Conservation (phyloP, 2,888 invertebrate species). For the Diarsia dahlii region DNA sequence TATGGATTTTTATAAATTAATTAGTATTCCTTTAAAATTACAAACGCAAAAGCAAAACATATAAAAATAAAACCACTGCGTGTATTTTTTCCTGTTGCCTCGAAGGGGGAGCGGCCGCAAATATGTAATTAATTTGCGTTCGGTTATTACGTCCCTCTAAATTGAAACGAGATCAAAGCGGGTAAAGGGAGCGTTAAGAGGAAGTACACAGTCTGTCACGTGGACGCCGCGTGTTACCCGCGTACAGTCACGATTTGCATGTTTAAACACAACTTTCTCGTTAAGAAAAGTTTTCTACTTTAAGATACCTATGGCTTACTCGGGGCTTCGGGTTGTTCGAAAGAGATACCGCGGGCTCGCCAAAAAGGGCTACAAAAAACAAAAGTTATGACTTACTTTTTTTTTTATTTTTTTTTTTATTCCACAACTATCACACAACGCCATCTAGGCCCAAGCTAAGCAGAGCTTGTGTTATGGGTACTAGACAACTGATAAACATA, state of each 20-base stretch:
- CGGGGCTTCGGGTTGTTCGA: too few relatives aligned
- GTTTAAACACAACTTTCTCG: too few relatives aligned
- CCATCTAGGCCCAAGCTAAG: too few relatives aligned
- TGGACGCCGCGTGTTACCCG: constrained; percentile 46
- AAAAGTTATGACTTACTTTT: too few relatives aligned
- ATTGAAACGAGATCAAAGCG: constrained; percentile 55
- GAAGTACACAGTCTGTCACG: constrained; percentile 53
- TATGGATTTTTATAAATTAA: constrained; percentile 23
- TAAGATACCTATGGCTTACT: too few relatives aligned
- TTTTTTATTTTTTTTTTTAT: too few relatives aligned
- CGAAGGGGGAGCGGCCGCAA: constrained; percentile 14
- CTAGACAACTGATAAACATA: too few relatives aligned
- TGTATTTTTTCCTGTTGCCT: neutral
- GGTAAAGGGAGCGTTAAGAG: constrained; percentile 28
- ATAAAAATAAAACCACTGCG: constrained; percentile 21
- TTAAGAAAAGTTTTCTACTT: too few relatives aligned
- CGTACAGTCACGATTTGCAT: neutral
- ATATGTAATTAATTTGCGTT: constrained; percentile 53
- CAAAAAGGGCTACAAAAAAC: too few relatives aligned
- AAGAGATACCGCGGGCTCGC: too few relatives aligned
- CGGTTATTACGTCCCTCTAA: constrained; percentile 50
- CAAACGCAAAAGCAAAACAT: neutral
- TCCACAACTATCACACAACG: too few relatives aligned
- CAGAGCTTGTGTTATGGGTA: too few relatives aligned
- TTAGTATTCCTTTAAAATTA: constrained; percentile 35